These are phyloP conservation scores for Thaumatotibia leucotreta DNA, from an alignment of 1,140 invertebrate genomes.

Conservation along the genomic window DNA sequence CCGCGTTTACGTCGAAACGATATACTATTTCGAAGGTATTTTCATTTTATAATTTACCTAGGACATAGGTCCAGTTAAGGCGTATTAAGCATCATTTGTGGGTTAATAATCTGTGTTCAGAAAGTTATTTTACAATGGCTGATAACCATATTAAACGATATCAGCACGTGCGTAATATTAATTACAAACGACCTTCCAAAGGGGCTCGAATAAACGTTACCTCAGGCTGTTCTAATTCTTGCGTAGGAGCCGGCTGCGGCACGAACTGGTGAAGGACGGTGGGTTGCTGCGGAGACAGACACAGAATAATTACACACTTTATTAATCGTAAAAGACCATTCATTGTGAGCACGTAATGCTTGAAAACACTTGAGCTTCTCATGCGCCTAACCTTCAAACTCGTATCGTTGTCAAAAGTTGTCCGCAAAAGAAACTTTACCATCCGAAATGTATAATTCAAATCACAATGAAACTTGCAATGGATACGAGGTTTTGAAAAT, in stretches of 20 bases:
- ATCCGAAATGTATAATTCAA: slow-evolving; percentile 12
- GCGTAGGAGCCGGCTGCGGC: slow-evolving; percentile 61
- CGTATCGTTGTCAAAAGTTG: background rate
- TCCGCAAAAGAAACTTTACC: background rate
- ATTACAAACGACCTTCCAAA: background rate
- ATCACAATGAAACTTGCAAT: slow-evolving; percentile 1
- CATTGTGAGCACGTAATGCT: background rate
- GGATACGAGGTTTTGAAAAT: slow-evolving; percentile 3
- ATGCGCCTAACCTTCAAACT: background rate
- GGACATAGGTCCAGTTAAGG: too few species aligned
- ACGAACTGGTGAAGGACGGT: slow-evolving; percentile 63
- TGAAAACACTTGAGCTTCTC: background rate
- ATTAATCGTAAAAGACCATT: slow-evolving; percentile 8
- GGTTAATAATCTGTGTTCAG: too few species aligned
- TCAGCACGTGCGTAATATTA: background rate
- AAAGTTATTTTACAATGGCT: too few species aligned
- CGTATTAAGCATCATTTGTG: too few species aligned
- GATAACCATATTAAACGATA: too few species aligned
- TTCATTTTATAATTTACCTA: too few species aligned
- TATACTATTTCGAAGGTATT: too few species aligned
- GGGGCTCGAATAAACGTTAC: slow-evolving; percentile 28
- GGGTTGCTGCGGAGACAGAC: slow-evolving; percentile 36
- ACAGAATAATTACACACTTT: background rate
- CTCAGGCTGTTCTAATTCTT: slow-evolving; percentile 65
- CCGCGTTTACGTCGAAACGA: too few species aligned